A percentile compares a stretch with the other conserved stretches of the same genome.
Evolutionary conservation across 2,113 vertebrate genomes (phyloP).

Genomic region (Tautogolabrus adspersus): DNA sequence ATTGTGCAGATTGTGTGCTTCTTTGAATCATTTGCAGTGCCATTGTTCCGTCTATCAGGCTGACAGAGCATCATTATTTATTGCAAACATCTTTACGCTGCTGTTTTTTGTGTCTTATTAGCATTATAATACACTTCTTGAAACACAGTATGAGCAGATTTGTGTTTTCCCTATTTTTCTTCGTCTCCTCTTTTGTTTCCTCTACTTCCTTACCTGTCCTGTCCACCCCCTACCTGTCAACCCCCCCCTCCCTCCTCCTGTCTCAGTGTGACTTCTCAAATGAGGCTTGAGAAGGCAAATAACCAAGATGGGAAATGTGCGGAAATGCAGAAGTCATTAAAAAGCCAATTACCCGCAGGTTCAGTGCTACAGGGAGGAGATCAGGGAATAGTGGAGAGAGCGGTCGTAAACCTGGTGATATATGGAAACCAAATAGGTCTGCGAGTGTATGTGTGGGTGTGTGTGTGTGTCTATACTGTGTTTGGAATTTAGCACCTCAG

Average conservation of each 20-base stretch:
- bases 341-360: slow-evolving; percentile 87
- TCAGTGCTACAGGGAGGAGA: slow-evolving; percentile 82
- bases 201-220: slow-evolving; percentile 32
- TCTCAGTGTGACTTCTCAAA: slow-evolving; percentile 57
- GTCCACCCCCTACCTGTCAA: neutral
- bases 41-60: too few species aligned
- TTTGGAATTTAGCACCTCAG: neutral
- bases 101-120: neutral
- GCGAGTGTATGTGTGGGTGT: slow-evolving; percentile 12
- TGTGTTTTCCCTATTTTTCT: neutral
- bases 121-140: neutral
- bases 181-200: neutral
- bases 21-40: too few species aligned
- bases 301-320: slow-evolving; percentile 61
- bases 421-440: slow-evolving; percentile 87
- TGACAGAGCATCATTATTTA: too few species aligned
- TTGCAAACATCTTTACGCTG: too few species aligned
- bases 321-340: slow-evolving; percentile 88
- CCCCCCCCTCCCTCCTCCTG: neutral
- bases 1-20: too few species aligned
- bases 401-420: slow-evolving; percentile 80
- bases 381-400: slow-evolving; percentile 81
- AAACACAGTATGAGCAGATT: neutral
- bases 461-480: neutral
- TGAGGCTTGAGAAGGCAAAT: slow-evolving; percentile 68